Percentiles rank a stretch among this genome's conserved stretches.
phyloP scores from a whole-genome alignment of 2,113 vertebrate species.

The Cyanoliseus patagonus region DNA sequence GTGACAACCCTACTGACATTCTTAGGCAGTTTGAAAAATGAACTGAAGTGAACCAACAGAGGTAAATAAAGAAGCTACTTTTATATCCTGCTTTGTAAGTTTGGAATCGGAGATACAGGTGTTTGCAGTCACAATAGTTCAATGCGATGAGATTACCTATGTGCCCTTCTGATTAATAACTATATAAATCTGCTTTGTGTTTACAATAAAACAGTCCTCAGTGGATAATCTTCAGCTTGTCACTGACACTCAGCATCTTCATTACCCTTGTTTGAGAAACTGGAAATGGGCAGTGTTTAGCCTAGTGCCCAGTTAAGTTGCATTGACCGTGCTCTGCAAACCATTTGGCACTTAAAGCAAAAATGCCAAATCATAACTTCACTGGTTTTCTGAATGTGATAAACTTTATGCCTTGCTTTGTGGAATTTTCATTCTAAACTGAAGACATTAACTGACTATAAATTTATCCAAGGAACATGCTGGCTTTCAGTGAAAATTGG shows the following conservation, averaged over 20 bases:
- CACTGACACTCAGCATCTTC: conserved; percentile 78
- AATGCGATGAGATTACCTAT: background rate
- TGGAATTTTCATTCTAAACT: background rate
- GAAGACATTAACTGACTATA: background rate
- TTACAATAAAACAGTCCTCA: conserved; percentile 42
- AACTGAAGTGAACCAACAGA: conserved; percentile 2
- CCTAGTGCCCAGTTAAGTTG: background rate
- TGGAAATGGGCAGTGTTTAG: background rate
- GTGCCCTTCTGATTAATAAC: background rate
- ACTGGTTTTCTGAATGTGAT: background rate
- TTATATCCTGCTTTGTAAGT: background rate
- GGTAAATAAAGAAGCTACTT: background rate
- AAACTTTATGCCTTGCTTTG: background rate
- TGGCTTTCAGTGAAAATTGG: background rate
- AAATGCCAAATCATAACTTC: background rate
- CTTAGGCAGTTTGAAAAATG: background rate
- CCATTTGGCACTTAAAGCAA: background rate
- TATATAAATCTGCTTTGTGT: conserved; percentile 43
- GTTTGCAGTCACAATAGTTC: background rate
- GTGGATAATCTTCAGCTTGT: conserved; percentile 71
- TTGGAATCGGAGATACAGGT: background rate
- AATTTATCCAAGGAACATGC: background rate
- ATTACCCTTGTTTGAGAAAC: conserved; percentile 70
- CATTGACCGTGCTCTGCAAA: background rate
- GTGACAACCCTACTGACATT: background rate